A percentile compares a stretch with the other conserved stretches of the same genome.
Conservation (phyloP, 2,113 vertebrate genomes). For the Campylorhamphus procurvoides region DNA sequence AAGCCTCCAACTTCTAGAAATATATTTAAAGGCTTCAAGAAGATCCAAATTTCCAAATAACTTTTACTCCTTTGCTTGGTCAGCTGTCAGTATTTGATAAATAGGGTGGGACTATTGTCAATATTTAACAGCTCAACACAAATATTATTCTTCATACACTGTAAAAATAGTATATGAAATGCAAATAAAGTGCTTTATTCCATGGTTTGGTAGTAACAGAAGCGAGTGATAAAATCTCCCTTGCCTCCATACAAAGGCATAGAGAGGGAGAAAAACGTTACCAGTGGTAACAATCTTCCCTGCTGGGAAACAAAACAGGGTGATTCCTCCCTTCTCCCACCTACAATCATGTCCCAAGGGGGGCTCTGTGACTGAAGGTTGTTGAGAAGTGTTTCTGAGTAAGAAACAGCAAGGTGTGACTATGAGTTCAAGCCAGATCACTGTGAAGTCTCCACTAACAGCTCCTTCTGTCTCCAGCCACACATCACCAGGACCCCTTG, state of each 20-base stretch:
- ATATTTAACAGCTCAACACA: conserved; percentile 40
- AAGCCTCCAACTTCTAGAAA: conserved; percentile 13
- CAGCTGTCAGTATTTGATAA: conserved; percentile 54
- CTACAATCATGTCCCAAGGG: not conserved
- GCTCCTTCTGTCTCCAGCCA: not conserved
- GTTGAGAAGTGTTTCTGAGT: not conserved
- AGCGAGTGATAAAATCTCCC: conserved; percentile 18
- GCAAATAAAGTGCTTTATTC: conserved; percentile 21
- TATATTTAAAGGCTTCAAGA: conserved; percentile 25
- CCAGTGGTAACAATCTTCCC: not conserved
- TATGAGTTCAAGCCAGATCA: not conserved
- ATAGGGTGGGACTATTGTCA: conserved; percentile 20
- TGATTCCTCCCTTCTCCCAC: not conserved
- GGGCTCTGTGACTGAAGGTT: not conserved
- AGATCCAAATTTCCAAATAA: conserved; percentile 9
- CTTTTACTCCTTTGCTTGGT: conserved; percentile 38
- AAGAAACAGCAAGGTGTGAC: not conserved
- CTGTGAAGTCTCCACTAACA: not conserved
- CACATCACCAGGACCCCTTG: not conserved
- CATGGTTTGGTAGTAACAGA: not conserved
- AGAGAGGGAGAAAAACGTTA: conserved; percentile 1
- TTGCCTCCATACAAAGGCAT: conserved; percentile 33
- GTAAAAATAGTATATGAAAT: conserved; percentile 41
- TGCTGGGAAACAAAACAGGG: not conserved
- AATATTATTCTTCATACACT: conserved; percentile 32